Base-by-base conservation (phyloP, 2,797 vertebrate genomes). In the Semaprochilodus insignis region DNA sequence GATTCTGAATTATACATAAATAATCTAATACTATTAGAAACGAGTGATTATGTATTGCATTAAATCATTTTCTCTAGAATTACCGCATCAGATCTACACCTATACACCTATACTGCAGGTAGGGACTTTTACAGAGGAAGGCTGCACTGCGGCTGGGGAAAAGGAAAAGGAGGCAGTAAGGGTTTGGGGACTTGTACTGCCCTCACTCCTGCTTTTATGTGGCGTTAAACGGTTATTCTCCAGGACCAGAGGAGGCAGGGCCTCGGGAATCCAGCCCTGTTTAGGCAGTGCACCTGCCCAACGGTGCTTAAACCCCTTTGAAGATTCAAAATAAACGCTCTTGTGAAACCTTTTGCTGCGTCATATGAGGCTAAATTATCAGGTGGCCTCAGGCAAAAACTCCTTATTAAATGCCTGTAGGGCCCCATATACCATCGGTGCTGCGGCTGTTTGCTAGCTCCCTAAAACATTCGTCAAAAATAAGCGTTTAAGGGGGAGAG, bases 191-290 rank as follows among this genome's bases (percentile, higher is more conserved):
- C 88, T 63, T 86, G 85, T 80, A 86, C 74, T 79, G 59, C 80
- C 40, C 63, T 83, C 77, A 69, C 51, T 74, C 81, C 40, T 80
- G 81, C 87, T 89, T 91, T 90, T 85, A 92, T 91, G 84, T 91
- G 83, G 78, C 73, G 75, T 91, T 89, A 85, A 91, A 86, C 72
- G 86, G 87, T 78, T 71, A 21, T 31, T 36, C 55, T 87, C 31
- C 62, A 72, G 82, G 82, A 83, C 74, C 3, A 0, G 77, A 87
- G 83, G 83, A 85, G 83, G 89, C 11, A 10, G 74, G 44, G 84
- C 54, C 65, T 66, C 87, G 74, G 80, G 74, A 62, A 66, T 80
- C 84, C 54, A 21, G 75, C 81, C 54, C 25, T 66, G 81, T 65
- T 71, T 60, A 77, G 27, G 59, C 74, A 78, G 65, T 67, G 70